Percentiles rank a stretch among this genome's conserved stretches.
phyloP scores from a whole-genome alignment of 1,140 invertebrate species.

The Danaus melanippus region DNA sequence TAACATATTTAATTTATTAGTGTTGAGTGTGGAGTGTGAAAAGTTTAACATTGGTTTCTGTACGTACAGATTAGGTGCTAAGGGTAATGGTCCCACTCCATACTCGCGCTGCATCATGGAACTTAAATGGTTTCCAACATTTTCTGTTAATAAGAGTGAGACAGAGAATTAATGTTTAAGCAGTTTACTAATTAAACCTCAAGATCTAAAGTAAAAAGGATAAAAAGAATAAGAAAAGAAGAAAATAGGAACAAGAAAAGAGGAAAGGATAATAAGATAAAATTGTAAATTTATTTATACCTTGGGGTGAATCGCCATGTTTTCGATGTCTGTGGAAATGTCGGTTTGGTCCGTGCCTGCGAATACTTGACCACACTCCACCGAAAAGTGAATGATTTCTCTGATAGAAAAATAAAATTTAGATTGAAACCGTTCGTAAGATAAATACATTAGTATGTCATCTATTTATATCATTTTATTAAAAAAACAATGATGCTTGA shows the following conservation, averaged over 20 bases:
- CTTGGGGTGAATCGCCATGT: conserved; percentile 41
- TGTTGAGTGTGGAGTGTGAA: neutral
- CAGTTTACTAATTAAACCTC: neutral
- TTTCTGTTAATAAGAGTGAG: conserved; percentile 32
- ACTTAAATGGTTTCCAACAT: conserved; percentile 65
- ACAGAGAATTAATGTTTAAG: neutral
- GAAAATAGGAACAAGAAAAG: too few species aligned
- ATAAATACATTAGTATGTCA: too few species aligned
- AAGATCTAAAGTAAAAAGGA: too few species aligned
- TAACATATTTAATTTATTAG: conserved; percentile 1
- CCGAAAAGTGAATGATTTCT: conserved; percentile 98
- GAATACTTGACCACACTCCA: conserved; percentile 92
- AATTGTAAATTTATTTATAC: conserved; percentile 20
- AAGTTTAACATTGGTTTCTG: conserved; percentile 10
- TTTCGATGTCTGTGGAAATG: conserved; percentile 48
- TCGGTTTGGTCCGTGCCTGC: conserved; percentile 73
- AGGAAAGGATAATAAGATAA: conserved; percentile 1
- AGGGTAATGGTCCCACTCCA: conserved; percentile 47
- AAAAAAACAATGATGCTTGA: too few species aligned
- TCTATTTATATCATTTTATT: too few species aligned
- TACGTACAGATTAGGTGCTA: conserved; percentile 64
- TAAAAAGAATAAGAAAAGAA: too few species aligned
- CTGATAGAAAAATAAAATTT: conserved; percentile 66
- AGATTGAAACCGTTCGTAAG: too few species aligned
- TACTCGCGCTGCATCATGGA: conserved; percentile 70